A percentile compares a stretch with the other conserved stretches of the same genome.
Conservation (phyloP, 2,888 invertebrate species). For the Zhuqinia jingwanae region DNA sequence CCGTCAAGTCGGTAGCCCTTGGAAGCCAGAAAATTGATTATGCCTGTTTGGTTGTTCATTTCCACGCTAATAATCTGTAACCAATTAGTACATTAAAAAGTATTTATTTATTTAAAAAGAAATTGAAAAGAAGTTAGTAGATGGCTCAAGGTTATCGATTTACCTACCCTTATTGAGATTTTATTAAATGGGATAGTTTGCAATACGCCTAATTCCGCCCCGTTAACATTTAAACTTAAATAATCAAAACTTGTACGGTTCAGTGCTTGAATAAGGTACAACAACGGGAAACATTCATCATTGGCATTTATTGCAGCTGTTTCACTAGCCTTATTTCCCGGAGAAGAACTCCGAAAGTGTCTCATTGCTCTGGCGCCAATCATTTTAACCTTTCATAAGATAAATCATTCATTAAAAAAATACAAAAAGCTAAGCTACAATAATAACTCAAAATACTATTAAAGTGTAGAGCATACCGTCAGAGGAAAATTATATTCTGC, state of each 20-base stretch:
- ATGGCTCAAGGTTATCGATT: no score
- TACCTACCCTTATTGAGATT: not conserved
- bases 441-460: no score
- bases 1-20: not conserved
- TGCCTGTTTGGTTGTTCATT: not conserved
- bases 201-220: not conserved
- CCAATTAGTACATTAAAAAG: no score
- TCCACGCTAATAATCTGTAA: no score
- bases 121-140: no score
- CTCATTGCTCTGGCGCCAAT: no score
- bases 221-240: slow-evolving; percentile 2
- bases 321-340: not conserved
- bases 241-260: not conserved
- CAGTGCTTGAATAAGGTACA: not conserved
- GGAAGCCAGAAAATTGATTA: not conserved
- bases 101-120: no score
- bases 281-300: slow-evolving; percentile 6
- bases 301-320: no score
- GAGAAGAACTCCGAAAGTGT: no score
- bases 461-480: no score
- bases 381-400: no score
- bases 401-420: no score
- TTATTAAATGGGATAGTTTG: not conserved
- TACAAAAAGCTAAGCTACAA: not conserved
- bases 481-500: not conserved